Evolutionary conservation across 1,140 invertebrate genomes (phyloP).

Genomic region (Panulirus ornatus): DNA sequence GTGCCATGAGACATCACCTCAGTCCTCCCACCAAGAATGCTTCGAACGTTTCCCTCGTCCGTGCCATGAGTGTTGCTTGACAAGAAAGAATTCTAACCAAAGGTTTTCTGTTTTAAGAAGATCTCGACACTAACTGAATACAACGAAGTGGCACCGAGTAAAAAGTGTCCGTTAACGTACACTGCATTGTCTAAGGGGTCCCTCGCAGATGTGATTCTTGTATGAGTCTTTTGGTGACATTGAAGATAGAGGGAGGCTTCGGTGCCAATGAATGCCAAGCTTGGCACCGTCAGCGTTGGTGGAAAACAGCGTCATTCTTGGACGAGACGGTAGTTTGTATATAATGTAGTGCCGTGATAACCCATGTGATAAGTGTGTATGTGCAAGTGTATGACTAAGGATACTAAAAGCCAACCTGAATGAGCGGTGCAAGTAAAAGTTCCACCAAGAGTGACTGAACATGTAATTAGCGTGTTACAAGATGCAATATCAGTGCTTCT

Average conservation of each 20-base stretch:
- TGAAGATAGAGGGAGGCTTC: conserved; percentile 32
- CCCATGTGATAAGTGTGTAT: conserved; percentile 66
- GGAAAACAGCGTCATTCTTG: conserved; percentile 41
- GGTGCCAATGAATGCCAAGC: conserved; percentile 66
- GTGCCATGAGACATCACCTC: conserved; percentile 31
- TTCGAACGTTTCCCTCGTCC: background rate
- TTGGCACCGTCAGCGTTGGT: conserved; percentile 55
- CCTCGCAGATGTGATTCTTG: conserved; percentile 50
- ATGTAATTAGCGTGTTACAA: conserved; percentile 5
- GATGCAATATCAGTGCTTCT: conserved; percentile 25
- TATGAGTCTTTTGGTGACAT: conserved; percentile 32
- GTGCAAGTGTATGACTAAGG: background rate
- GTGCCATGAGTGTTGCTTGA: conserved; percentile 52
- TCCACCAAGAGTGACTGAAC: background rate
- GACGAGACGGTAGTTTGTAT: conserved; percentile 53
- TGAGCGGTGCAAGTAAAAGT: background rate
- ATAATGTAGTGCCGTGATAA: conserved; percentile 67
- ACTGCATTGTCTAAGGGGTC: conserved; percentile 34
- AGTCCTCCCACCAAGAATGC: background rate
- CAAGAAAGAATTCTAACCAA: background rate
- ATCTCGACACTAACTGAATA: conserved; percentile 32
- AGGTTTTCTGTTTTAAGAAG: conserved; percentile 57
- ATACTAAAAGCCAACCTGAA: background rate
- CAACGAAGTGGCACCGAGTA: conserved; percentile 56
- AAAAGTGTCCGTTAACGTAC: conserved; percentile 27